phyloP scores from a whole-genome alignment of 2,797 vertebrate genomes.

The Mus caroli region DNA sequence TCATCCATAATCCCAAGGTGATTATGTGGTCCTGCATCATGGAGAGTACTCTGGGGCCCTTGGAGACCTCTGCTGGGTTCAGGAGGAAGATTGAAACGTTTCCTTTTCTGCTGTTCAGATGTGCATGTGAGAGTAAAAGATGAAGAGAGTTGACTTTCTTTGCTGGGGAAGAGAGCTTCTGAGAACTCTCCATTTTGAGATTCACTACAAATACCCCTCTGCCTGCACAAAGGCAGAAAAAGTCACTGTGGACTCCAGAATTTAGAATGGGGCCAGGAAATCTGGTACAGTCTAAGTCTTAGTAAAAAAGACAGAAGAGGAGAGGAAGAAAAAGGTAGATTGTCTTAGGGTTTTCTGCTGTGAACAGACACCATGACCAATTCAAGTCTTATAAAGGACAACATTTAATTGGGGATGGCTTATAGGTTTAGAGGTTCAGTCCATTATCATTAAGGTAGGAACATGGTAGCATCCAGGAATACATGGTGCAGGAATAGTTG shows the following conservation, averaged over 20 bases:
- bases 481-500: no score
- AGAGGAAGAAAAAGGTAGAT: neutral
- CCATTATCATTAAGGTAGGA: no score
- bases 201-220: accelerated
- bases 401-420: no score
- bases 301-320: neutral
- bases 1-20: no score
- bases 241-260: neutral
- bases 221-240: neutral
- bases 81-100: neutral
- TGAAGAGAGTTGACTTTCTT: neutral
- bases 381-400: no score
- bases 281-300: neutral
- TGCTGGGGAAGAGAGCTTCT: neutral
- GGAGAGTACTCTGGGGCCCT: no score
- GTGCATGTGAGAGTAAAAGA: neutral
- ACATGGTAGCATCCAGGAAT: no score
- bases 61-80: no score
- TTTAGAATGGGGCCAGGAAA: neutral
- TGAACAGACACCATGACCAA: no score
- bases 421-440: no score
- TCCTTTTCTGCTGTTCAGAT: neutral
- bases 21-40: no score
- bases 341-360: no score
- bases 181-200: neutral